Conservation (phyloP, 1,140 invertebrate genomes). For the Gyrodactylus salaris region DNA sequence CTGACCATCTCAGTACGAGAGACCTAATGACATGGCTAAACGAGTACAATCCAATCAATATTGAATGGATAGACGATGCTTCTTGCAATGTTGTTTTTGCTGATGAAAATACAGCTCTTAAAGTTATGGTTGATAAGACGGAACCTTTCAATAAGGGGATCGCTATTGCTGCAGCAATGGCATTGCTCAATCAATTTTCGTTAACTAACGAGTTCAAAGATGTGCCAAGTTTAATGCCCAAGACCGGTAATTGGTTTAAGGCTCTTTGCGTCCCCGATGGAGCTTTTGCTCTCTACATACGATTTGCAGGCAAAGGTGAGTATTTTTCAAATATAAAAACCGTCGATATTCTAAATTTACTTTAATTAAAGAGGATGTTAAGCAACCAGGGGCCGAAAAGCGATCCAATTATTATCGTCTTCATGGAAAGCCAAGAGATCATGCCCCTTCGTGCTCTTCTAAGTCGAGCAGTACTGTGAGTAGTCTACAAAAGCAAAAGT, state of each 20-base stretch:
- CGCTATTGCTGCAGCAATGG: background rate
- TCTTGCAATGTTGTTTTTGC: background rate
- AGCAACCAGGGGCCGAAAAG: background rate
- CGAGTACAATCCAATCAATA: background rate
- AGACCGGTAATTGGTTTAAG: background rate
- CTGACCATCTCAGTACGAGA: background rate
- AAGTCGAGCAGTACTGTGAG: background rate
- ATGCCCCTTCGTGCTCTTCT: background rate
- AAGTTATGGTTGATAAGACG: background rate
- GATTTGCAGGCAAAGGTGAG: background rate
- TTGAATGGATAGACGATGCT: slow-evolving; percentile 1
- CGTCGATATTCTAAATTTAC: background rate
- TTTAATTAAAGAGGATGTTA: background rate
- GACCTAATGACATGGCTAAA: background rate
- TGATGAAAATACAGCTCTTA: background rate
- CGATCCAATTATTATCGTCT: background rate
- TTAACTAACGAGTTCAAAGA: background rate
- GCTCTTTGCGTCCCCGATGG: background rate
- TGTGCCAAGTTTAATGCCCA: background rate
- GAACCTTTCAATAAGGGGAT: background rate
- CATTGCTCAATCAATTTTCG: background rate
- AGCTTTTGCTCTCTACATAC: background rate
- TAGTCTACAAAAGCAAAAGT: background rate
- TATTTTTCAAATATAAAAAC: no score
- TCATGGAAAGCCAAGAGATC: background rate